Base-by-base conservation (phyloP, 2,113 vertebrate species). In the Hippopotamus amphibius region DNA sequence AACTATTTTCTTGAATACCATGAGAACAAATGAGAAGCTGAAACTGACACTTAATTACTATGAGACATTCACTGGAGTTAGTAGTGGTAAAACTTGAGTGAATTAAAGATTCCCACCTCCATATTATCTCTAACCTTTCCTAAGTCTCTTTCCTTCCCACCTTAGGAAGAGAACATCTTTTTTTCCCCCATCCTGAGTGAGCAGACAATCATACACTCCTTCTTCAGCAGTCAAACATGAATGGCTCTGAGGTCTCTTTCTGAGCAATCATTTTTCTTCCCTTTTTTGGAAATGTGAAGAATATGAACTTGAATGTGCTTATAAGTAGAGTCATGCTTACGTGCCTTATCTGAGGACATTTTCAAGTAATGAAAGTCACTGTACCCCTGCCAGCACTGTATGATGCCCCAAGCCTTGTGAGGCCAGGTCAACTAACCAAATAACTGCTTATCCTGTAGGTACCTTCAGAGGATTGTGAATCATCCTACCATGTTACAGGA, bases 401-500 rank as follows among this genome's bases (percentile, higher is more conserved):
- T 30, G 22, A 48, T 9, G 5, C 33, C 11, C 81, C 21, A 50
- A 85, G 63, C 55, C 50, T 76, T 87, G 7, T 50, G 53, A 87
- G 63, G 76, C 74, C n/a, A 46, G 9, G 37, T 80, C 16, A 9
- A 50, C 63, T 97, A 92, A 97, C 69, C 37, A 53, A 68, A 33
- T 43, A 53, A 4, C 2, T 97, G 90, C 85, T 69, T 86, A 57
- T 83, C 43, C 13, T 11, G 24, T 96, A 99, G 99, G 97, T 99
- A 99, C 95, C 99, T 99, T 43, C 99, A 99, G 96, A 99, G 99
- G 97, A 98, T 99, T 81, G 99, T 99, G 66, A 99, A 93, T 97
- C 99, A 99, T 92, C 99, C 99, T 0, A 99, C 99, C 7, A 99
- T 99, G 89, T 98, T 99, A 97, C 99, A 99, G 97, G 99, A 99